These are phyloP conservation scores for Sebastes paucispinis DNA, from an alignment of 2,797 vertebrate species.

Conservation along the genomic window DNA sequence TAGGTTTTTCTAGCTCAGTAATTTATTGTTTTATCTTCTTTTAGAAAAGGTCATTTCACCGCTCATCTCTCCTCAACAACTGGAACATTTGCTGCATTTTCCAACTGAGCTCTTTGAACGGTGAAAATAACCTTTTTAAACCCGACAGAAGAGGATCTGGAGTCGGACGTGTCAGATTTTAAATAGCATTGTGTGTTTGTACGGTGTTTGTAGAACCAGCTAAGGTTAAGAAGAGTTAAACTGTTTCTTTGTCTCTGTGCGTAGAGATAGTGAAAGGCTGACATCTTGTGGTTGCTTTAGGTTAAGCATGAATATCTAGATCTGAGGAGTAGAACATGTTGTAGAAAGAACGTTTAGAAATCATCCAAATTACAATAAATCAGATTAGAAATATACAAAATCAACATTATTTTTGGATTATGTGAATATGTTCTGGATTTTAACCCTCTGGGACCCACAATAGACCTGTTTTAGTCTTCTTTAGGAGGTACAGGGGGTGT, in stretches of 20 bases:
- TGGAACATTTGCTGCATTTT: slow-evolving; percentile 26
- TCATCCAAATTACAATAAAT: background rate
- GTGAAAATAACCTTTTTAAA: background rate
- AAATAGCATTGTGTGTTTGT: slow-evolving; percentile 16
- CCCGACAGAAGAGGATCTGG: background rate
- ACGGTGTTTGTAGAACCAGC: slow-evolving; percentile 33
- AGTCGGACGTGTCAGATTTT: slow-evolving; percentile 15
- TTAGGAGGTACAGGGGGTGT: too few species aligned
- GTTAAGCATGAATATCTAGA: slow-evolving; percentile 31
- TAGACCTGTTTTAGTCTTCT: too few species aligned
- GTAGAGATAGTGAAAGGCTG: slow-evolving; percentile 41
- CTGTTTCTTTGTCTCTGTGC: background rate
- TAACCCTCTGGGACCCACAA: background rate
- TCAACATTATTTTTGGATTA: background rate
- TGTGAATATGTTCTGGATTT: slow-evolving; percentile 20
- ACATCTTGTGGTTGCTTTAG: slow-evolving; percentile 59
- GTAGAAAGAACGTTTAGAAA: background rate
- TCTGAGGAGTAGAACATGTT: background rate
- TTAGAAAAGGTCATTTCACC: background rate
- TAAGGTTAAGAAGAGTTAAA: slow-evolving; percentile 4
- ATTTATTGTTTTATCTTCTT: slow-evolving; percentile 56
- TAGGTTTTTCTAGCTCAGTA: slow-evolving; percentile 36
- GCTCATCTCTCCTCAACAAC: slow-evolving; percentile 6
- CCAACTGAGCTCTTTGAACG: background rate
- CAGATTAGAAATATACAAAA: background rate